phyloP scores from a whole-genome alignment of 2,113 vertebrate genomes.

The Epinephelus fuscoguttatus region DNA sequence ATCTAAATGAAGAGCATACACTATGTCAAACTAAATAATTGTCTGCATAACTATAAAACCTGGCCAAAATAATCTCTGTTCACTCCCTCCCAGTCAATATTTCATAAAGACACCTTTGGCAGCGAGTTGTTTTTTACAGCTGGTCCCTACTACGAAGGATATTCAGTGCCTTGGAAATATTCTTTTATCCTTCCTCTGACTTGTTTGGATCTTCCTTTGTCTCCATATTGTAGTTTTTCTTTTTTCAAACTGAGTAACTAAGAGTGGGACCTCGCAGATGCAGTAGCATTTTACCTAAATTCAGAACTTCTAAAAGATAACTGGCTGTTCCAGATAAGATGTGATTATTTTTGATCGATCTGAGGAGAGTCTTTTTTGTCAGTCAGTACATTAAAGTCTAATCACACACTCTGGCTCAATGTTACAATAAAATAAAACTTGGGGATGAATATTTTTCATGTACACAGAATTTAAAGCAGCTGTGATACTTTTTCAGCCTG shows the following conservation, averaged over 20 bases:
- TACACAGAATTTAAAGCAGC: not conserved
- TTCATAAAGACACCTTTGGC: not conserved
- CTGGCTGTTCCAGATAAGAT: not conserved
- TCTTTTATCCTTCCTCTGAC: not conserved
- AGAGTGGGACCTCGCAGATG: not conserved
- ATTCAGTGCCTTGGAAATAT: not conserved
- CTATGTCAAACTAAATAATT: not conserved
- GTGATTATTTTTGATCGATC: not conserved
- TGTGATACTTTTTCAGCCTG: not conserved
- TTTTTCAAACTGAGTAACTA: not conserved
- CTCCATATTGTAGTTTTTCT: not conserved
- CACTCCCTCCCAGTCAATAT: not conserved
- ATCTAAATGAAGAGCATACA: not conserved
- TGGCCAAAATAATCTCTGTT: not conserved
- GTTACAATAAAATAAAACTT: not conserved
- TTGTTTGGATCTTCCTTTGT: not conserved
- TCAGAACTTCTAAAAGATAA: not conserved
- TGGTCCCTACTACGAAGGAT: not conserved
- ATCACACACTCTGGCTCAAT: not conserved
- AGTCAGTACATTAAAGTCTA: not conserved
- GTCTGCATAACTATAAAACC: not conserved
- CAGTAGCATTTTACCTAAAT: not conserved
- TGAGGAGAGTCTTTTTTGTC: not conserved
- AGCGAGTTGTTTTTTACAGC: constrained; percentile 8
- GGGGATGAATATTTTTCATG: not conserved